Conservation (phyloP, 1,140 invertebrate genomes). For the Leptinotarsa undecemlineata region DNA sequence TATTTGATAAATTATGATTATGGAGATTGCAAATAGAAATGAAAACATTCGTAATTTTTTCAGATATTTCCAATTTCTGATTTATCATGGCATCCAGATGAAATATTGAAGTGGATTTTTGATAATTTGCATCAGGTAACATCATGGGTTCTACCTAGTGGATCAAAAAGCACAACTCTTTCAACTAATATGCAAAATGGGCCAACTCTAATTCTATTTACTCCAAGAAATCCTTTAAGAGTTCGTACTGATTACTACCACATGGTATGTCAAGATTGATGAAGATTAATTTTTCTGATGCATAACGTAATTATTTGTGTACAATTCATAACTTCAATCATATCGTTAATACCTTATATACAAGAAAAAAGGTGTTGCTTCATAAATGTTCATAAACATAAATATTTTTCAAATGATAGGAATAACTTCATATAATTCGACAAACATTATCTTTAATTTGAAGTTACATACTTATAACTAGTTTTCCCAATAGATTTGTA, state of each 20-base stretch:
- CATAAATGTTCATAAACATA: neutral
- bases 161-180: constrained; percentile 66
- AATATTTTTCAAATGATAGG: constrained; percentile 19
- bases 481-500: no score
- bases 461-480: no score
- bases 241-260: constrained; percentile 64
- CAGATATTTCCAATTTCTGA: constrained; percentile 35
- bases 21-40: no score
- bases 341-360: no score
- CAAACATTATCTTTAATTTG: no score
- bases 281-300: no score
- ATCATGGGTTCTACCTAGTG: constrained; percentile 66
- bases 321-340: no score
- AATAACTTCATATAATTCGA: constrained; percentile 12
- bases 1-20: no score
- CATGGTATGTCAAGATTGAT: constrained; percentile 59
- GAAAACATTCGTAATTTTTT: constrained; percentile 10
- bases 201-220: constrained; percentile 72
- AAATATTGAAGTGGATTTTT: constrained; percentile 63
- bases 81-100: constrained; percentile 57
- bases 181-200: constrained; percentile 66
- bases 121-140: constrained; percentile 62
- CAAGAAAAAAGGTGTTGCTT: neutral
- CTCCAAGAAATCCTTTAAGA: constrained; percentile 69
- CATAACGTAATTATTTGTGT: no score